Conservation (phyloP, 2,888 invertebrate genomes). For the Pseudeuparius sepicola region DNA sequence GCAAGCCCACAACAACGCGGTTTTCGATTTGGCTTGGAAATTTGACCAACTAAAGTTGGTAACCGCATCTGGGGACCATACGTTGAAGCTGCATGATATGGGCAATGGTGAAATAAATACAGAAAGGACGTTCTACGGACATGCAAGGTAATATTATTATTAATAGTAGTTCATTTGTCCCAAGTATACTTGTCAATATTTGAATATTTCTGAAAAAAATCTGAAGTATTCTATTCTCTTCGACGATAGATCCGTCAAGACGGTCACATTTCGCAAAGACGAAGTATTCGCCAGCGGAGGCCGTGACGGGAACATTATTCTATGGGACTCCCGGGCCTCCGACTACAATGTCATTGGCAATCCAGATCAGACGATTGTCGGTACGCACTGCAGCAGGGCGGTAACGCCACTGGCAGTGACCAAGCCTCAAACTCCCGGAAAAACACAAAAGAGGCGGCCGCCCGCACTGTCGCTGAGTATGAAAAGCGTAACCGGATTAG, state of each 20-base stretch:
- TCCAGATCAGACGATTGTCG: constrained; percentile 62
- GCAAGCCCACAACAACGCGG: constrained; percentile 72
- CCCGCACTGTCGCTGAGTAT: constrained; percentile 28
- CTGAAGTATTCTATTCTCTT: too few relatives aligned
- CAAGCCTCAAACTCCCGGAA: too few relatives aligned
- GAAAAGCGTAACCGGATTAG: constrained; percentile 72
- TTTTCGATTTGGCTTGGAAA: constrained; percentile 85
- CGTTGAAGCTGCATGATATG: constrained; percentile 70
- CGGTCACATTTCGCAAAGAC: constrained; percentile 60
- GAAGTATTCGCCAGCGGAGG: constrained; percentile 81
- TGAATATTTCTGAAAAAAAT: too few relatives aligned
- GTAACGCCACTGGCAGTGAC: too few relatives aligned
- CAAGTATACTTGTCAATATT: too few relatives aligned
- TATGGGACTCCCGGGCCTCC: constrained; percentile 69
- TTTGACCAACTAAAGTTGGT: constrained; percentile 65
- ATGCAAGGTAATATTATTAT: too few relatives aligned
- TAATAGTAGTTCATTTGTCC: too few relatives aligned
- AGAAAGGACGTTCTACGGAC: constrained; percentile 59
- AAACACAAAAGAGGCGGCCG: not conserved
- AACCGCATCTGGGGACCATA: constrained; percentile 80
- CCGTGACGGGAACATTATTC: constrained; percentile 74
- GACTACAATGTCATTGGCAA: constrained; percentile 39
- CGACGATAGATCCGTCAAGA: constrained; percentile 80
- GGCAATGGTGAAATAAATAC: constrained; percentile 36
- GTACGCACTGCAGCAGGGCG: constrained; percentile 47